Evolutionary conservation across 2,113 vertebrate species (phyloP).

Genomic region (Tetraodon nigroviridis): DNA sequence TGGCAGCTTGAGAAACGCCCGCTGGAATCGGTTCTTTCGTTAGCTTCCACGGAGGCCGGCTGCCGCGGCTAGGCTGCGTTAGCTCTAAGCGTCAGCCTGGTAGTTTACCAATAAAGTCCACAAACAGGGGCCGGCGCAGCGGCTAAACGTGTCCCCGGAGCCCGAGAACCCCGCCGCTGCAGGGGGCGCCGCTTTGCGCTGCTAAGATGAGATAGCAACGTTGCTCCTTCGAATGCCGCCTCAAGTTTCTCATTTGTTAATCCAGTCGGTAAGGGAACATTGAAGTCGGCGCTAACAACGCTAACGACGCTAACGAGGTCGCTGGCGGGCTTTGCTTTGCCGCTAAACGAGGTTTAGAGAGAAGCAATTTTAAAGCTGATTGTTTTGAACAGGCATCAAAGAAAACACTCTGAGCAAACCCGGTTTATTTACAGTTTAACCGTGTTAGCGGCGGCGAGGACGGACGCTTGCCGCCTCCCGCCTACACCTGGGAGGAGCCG

Average conservation of each 20-base stretch:
- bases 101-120: slow-evolving; percentile 24
- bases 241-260: background rate
- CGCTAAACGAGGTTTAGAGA: background rate
- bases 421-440: background rate
- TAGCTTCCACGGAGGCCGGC: slow-evolving; percentile 38
- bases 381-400: background rate
- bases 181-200: too few relatives aligned
- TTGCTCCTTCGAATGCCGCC: background rate
- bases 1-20: slow-evolving; percentile 28
- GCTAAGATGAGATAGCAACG: background rate
- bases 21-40: slow-evolving; percentile 47
- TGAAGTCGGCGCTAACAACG: background rate
- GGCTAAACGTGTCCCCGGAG: too few relatives aligned
- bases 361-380: background rate
- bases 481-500: background rate
- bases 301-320: too few relatives aligned
- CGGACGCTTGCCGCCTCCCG: background rate
- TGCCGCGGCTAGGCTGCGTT: slow-evolving; percentile 27
- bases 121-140: slow-evolving; percentile 7
- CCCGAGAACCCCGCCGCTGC: too few relatives aligned
- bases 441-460: too few relatives aligned
- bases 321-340: too few relatives aligned
- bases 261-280: background rate
- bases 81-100: slow-evolving; percentile 22
- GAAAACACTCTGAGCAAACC: background rate